Base-by-base conservation (phyloP, 2,888 invertebrate genomes). In the Tillus elongatus region DNA sequence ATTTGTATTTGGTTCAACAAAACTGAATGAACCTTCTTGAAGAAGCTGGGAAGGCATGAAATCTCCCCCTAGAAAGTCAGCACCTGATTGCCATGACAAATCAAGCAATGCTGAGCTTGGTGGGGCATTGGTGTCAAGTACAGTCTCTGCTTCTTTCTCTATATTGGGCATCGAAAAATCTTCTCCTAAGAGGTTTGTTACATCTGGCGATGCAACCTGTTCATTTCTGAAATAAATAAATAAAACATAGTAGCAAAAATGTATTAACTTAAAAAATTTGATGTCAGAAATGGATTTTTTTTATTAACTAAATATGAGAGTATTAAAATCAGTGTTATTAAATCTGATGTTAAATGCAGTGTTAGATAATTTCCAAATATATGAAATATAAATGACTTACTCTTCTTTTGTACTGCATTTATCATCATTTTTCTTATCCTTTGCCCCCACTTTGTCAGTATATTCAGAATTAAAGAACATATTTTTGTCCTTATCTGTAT, bases 401-500 rank as follows among this genome's bases (percentile, higher is more conserved):
- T n/a, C n/a, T n/a, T n/a, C n/a, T n/a, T n/a, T n/a, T n/a, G n/a
- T n/a, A n/a, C n/a, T n/a, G n/a, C n/a, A n/a, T n/a, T n/a, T n/a
- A 8, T n/a, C 24, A n/a, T 39, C 30, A 12, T 41, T 41, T 14
- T 37, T 26, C 10, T 55, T 52, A 15, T 54, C 33, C 12, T 35
- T 56, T 1, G 50, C 48, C 15, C 70, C 66, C 57, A 73, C 71
- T 16, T 54, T 55, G 40, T 77, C 77, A 52, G 72, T 71, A 49
- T 73, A 78, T 49, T 77, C 77, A 53, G 75, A 74, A 73, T 77
- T 66, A 39, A 71, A 72, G 43, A 65, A 66, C 8, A 66, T 71
- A 13, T 68, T 66, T 28, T 72, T 68, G 33, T 62, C 61, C 43
- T 63, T 63, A 30, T 67, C 64, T n/a, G 63, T 60, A 43, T 68